Percentiles rank a stretch among this genome's conserved stretches.
phyloP scores from a whole-genome alignment of 2,888 invertebrate genomes.

The Melinaea marsaeus region DNA sequence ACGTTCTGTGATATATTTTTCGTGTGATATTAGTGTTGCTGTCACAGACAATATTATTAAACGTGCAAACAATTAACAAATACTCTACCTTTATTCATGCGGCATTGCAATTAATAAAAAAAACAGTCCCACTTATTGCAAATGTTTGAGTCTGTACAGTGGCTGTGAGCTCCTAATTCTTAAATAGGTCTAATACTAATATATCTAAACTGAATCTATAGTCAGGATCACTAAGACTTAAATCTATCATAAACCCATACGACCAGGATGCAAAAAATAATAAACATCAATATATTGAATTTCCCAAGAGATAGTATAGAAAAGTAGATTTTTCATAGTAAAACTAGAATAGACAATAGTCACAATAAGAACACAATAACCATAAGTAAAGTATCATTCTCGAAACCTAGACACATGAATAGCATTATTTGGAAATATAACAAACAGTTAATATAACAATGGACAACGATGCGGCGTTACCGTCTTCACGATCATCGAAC shows the following conservation, averaged over 20 bases:
- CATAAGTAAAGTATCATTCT: constrained; percentile 68
- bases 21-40: constrained; percentile 9
- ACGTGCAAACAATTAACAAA: constrained; percentile 62
- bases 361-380: constrained; percentile 71
- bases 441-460: constrained; percentile 59
- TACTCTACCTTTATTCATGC: constrained; percentile 64
- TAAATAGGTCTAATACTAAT: constrained; percentile 43
- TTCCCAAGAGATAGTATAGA: constrained; percentile 52
- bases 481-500: constrained; percentile 74
- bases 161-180: constrained; percentile 55
- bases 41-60: constrained; percentile 39
- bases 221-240: constrained; percentile 46
- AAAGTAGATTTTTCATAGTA: constrained; percentile 62
- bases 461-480: constrained; percentile 64
- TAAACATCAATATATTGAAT: constrained; percentile 50
- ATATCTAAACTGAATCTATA: constrained; percentile 44
- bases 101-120: constrained; percentile 53
- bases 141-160: constrained; percentile 59
- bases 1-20: too few relatives aligned
- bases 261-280: constrained; percentile 56
- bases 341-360: constrained; percentile 65
- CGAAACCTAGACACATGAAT: constrained; percentile 70
- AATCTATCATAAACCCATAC: constrained; percentile 53
- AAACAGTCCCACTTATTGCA: constrained; percentile 35
- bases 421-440: constrained; percentile 66